phyloP scores from a whole-genome alignment of 2,888 invertebrate species.

The Creontiades dilutus region DNA sequence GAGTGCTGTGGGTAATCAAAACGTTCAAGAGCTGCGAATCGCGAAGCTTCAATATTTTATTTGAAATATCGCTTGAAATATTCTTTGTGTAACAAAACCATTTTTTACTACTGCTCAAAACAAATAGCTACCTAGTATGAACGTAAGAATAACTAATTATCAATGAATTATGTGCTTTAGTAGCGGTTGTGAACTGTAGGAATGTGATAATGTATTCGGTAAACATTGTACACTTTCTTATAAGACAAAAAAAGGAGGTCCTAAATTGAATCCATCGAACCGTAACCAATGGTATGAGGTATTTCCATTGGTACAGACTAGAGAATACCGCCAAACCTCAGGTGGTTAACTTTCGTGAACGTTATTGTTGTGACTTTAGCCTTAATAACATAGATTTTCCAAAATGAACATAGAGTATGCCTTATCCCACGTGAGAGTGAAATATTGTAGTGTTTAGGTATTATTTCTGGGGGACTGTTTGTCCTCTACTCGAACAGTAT shows the following conservation, averaged over 20 bases:
- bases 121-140: neutral
- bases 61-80: neutral
- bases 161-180: constrained; percentile 62
- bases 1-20: neutral
- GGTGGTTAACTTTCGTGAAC: neutral
- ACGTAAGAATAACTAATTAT: constrained; percentile 6
- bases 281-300: neutral
- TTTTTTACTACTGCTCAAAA: constrained; percentile 11
- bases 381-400: constrained; percentile 38
- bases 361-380: constrained; percentile 37
- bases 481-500: neutral
- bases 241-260: neutral
- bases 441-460: neutral
- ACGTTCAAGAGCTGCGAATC: neutral
- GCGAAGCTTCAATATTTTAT: constrained; percentile 5
- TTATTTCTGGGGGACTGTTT: constrained; percentile 2
- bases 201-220: constrained; percentile 58
- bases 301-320: neutral
- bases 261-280: constrained; percentile 15
- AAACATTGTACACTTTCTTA: constrained; percentile 44
- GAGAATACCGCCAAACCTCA: neutral
- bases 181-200: constrained; percentile 56
- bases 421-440: constrained; percentile 16
- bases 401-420: neutral
- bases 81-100: neutral